Base-by-base conservation (phyloP, 35 echinoderm and acorn worm genomes). In the Acanthaster planci region DNA sequence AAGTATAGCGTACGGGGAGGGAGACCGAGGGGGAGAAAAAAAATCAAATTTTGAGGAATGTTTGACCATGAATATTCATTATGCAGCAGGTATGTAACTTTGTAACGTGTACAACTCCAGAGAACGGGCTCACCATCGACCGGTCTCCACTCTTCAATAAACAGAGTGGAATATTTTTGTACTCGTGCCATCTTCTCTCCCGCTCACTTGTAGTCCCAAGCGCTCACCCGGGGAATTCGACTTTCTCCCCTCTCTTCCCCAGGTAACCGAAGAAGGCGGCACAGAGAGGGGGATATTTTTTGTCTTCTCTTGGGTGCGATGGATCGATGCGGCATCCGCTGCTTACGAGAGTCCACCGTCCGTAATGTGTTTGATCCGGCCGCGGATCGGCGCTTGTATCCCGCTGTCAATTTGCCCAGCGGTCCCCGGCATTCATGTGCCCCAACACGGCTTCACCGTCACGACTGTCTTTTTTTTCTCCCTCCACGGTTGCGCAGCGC, bases 361-460 rank as follows among this genome's bases (percentile, higher is more conserved):
- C 64, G 64, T 72, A 72, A 72, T 72, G 64, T 72, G 64, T 72
- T 72, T 72, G 64, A 72, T 72, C 64, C 64, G 64, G 64, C 64
- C 26, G 64, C 64, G 34, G 64, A 72, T 72, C 64, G 34, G 21
- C 23, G 64, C 34, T 72, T 72, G 64, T 72, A 72, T 72, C 64
- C 64, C 23, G 64, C 64, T 72, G 64, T 72, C 64, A 72, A 72
- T 72, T 72, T 72, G 23, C 64, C 23, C 14, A 72, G 64, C 64
- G 23, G 64, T 36, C 64, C 64, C 26, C 10, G 26, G 26, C 64
- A n/a, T 72, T 10, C 8, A 31, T 60, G 18, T 72, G 34, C 34
- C 34, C 64, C 22, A 72, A 72, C 64, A 72, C 18, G 14, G 0
- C 22, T 72, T 34, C 64, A 21, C 19, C 15, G 56, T 26, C 19